Percentiles rank a stretch among this genome's conserved stretches.
phyloP scores from a whole-genome alignment of 2,797 vertebrate species.

The Chrysocyon brachyurus region DNA sequence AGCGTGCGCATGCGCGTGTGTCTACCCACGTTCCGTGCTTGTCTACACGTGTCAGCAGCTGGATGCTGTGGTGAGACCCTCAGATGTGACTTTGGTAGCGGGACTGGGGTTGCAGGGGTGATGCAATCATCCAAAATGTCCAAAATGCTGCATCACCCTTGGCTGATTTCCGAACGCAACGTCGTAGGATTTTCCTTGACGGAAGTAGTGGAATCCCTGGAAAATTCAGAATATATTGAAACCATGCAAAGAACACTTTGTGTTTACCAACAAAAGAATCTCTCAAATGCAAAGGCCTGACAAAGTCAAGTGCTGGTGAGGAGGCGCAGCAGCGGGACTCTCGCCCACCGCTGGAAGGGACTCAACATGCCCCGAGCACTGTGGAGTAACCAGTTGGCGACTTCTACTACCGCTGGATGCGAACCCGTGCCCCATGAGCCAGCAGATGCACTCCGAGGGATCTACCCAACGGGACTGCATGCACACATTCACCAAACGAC shows the following conservation, averaged over 20 bases:
- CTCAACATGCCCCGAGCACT: neutral
- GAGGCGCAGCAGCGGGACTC: neutral
- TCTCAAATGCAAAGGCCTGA: neutral
- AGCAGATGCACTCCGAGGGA: neutral
- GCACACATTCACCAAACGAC: neutral
- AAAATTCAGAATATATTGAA: neutral
- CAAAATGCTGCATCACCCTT: neutral
- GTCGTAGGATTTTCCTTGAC: neutral
- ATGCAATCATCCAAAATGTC: neutral
- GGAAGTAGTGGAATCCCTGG: neutral
- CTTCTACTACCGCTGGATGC: neutral
- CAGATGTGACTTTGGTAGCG: neutral
- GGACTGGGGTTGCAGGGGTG: neutral
- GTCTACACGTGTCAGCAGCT: neutral
- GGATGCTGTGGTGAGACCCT: neutral
- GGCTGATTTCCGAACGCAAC: neutral
- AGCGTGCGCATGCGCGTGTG: neutral
- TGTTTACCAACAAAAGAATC: neutral
- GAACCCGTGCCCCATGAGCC: fast-evolving
- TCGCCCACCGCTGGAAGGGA: neutral
- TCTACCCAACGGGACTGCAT: neutral
- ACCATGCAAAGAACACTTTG: neutral
- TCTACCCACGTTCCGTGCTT: neutral
- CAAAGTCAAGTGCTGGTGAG: neutral
- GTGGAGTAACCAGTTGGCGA: neutral